phyloP scores from a whole-genome alignment of 2,113 vertebrate species.

The Ceratotherium simum region DNA sequence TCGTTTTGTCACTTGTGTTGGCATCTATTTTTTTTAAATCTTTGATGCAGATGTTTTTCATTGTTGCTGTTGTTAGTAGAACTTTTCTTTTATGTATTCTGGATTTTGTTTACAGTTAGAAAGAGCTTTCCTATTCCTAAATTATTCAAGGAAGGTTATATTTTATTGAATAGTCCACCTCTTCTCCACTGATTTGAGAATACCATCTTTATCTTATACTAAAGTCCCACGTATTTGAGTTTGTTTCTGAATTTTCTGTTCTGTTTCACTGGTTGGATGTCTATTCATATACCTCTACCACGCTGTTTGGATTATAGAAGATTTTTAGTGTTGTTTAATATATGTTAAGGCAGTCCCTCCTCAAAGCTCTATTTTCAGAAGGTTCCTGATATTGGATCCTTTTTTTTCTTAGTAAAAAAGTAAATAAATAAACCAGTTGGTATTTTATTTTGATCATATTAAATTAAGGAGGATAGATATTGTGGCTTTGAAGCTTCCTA shows the following conservation, averaged over 20 bases:
- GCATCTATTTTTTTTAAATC: neutral
- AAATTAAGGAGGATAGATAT: neutral
- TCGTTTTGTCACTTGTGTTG: neutral
- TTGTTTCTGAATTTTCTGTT: neutral
- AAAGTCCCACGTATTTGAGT: neutral
- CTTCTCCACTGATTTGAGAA: neutral
- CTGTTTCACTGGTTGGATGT: neutral
- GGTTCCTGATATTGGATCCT: neutral
- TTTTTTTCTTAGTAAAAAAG: neutral
- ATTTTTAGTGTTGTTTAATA: constrained; percentile 26
- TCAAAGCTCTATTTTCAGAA: neutral
- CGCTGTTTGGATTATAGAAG: neutral
- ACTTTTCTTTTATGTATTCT: neutral
- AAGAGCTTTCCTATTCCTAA: neutral
- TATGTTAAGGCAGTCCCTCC: neutral
- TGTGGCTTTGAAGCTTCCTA: neutral
- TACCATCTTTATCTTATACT: neutral
- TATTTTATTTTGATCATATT: neutral
- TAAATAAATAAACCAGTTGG: neutral
- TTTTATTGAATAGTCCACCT: neutral
- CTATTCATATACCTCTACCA: neutral
- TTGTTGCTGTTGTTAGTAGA: neutral
- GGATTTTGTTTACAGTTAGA: neutral
- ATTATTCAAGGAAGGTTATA: neutral
- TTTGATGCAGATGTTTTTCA: neutral